A percentile compares a stretch with the other conserved stretches of the same genome.
Conservation (phyloP, 2,888 invertebrate species). For the Pecten maximus region DNA sequence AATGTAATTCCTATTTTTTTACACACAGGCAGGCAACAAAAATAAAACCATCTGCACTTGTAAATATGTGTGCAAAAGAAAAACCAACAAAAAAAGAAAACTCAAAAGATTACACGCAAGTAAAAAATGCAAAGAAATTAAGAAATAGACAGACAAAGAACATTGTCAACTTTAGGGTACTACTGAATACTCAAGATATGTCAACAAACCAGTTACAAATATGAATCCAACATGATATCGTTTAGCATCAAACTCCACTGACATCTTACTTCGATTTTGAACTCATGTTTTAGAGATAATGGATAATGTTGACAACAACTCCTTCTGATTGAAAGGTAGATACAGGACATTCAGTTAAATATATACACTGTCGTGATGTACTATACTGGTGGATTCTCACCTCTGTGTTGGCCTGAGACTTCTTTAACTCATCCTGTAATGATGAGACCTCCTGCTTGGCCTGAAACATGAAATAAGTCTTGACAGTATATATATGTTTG, state of each 20-base stretch:
- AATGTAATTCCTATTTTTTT: background rate
- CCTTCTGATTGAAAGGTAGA: background rate
- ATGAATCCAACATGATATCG: background rate
- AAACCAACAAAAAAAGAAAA: background rate
- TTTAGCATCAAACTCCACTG: too few relatives aligned
- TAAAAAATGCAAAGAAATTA: background rate
- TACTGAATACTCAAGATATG: too few relatives aligned
- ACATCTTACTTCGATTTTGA: too few relatives aligned
- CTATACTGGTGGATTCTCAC: constrained; percentile 53
- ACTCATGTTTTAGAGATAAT: background rate
- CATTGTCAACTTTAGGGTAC: background rate
- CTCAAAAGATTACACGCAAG: background rate
- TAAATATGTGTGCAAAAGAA: background rate
- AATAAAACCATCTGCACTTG: background rate
- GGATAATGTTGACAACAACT: background rate
- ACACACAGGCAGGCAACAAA: background rate
- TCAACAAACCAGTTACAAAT: background rate
- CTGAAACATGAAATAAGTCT: constrained; percentile 51
- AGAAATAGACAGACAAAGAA: background rate
- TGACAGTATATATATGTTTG: too few relatives aligned
- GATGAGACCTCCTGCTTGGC: constrained; percentile 62
- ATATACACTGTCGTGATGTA: background rate
- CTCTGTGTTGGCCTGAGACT: constrained; percentile 67
- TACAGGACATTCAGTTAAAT: background rate
- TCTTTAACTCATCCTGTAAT: constrained; percentile 59